Conservation (phyloP, 2,113 vertebrate genomes). For the Picathartes gymnocephalus region DNA sequence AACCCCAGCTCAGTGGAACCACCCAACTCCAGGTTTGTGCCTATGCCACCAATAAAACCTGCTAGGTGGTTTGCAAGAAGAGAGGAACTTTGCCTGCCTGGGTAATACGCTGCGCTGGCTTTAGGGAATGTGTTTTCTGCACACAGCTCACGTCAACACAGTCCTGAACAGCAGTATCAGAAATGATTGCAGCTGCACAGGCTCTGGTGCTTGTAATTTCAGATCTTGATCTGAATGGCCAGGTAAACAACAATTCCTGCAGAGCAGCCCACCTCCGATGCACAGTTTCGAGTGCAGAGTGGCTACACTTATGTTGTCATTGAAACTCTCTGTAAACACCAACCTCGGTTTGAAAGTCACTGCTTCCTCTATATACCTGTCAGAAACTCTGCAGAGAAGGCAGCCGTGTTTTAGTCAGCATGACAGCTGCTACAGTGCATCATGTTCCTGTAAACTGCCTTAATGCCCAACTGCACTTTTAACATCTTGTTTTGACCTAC, state of each 20-base stretch:
- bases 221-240: neutral
- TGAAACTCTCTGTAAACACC: neutral
- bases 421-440: neutral
- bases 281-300: neutral
- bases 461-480: neutral
- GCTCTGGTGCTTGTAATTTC: neutral
- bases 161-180: neutral
- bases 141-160: neutral
- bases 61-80: accelerated
- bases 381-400: neutral
- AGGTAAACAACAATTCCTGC: neutral
- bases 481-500: neutral
- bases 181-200: neutral
- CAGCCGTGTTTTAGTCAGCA: neutral
- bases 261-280: neutral
- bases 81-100: neutral
- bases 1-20: accelerated
- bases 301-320: neutral
- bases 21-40: accelerated
- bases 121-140: neutral
- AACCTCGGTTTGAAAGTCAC: neutral
- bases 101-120: neutral
- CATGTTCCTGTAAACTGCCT: neutral
- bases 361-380: neutral
- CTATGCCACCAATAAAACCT: neutral